Percentiles rank a stretch among this genome's conserved stretches.
phyloP scores from a whole-genome alignment of 2,888 invertebrate genomes.

The Diaprepes abbreviatus region DNA sequence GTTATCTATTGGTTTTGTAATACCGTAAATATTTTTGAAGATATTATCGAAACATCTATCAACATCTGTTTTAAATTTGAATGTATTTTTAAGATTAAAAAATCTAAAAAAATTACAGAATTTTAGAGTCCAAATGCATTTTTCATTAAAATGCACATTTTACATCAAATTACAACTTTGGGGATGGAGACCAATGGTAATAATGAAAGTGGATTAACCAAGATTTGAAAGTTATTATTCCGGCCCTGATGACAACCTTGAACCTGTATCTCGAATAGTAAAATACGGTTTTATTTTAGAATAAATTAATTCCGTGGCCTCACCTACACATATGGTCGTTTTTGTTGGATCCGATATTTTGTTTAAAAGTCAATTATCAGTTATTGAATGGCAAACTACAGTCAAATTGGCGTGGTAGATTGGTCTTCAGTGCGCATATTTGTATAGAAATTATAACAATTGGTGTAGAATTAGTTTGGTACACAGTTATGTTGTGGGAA shows the following conservation, averaged over 20 bases:
- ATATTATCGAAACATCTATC: too few species aligned
- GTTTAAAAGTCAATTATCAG: constrained; percentile 38
- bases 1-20: too few species aligned
- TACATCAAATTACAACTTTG: too few species aligned
- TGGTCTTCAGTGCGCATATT: background rate
- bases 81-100: too few species aligned
- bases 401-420: constrained; percentile 31
- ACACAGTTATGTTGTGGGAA: background rate
- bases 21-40: too few species aligned
- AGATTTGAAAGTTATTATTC: too few species aligned
- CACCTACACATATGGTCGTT: constrained; percentile 42
- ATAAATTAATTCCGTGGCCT: constrained; percentile 39
- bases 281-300: constrained; percentile 39
- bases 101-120: too few species aligned
- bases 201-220: too few species aligned
- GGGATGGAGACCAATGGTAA: too few species aligned
- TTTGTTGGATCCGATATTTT: constrained; percentile 33
- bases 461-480: background rate
- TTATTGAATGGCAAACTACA: constrained; percentile 6
- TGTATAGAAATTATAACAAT: background rate
- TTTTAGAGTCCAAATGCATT: too few species aligned
- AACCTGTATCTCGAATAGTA: constrained; percentile 38
- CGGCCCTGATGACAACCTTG: constrained; percentile 33
- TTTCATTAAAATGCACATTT: too few species aligned
- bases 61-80: too few species aligned